Evolutionary conservation across 1,140 invertebrate species (phyloP).

Genomic region (Coboldia fuscipes): DNA sequence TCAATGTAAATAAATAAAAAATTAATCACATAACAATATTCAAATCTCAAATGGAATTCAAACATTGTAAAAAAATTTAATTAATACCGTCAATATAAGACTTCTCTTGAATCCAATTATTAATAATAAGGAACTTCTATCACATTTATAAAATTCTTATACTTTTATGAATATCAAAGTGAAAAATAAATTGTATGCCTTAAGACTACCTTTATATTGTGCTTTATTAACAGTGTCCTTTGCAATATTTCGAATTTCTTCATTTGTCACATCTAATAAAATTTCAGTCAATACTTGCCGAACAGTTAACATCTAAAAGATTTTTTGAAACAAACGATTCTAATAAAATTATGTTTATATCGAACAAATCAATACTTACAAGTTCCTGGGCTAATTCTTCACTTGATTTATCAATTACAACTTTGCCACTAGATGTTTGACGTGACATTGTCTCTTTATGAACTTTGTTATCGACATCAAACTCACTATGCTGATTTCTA

Average conservation of each 20-base stretch:
- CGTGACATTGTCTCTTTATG: too few species aligned
- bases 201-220: slow-evolving; percentile 16
- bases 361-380: too few species aligned
- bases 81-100: not conserved
- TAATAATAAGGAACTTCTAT: not conserved
- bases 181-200: not conserved
- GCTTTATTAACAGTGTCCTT: slow-evolving; percentile 31
- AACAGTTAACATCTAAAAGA: slow-evolving; percentile 63
- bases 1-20: too few species aligned
- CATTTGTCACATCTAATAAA: slow-evolving; percentile 77
- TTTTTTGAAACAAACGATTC: too few species aligned
- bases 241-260: slow-evolving; percentile 63
- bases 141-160: not conserved
- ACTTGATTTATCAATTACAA: too few species aligned
- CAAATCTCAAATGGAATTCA: too few species aligned
- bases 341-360: too few species aligned
- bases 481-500: too few species aligned
- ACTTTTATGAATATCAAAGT: not conserved
- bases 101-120: not conserved
- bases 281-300: slow-evolving; percentile 75
- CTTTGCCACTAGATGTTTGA: too few species aligned
- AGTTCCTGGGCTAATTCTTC: too few species aligned
- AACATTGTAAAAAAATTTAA: not conserved
- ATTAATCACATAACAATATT: too few species aligned
- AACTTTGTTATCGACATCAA: too few species aligned